Conservation (phyloP, 2,797 vertebrate genomes). For the Acropternis orthonyx region DNA sequence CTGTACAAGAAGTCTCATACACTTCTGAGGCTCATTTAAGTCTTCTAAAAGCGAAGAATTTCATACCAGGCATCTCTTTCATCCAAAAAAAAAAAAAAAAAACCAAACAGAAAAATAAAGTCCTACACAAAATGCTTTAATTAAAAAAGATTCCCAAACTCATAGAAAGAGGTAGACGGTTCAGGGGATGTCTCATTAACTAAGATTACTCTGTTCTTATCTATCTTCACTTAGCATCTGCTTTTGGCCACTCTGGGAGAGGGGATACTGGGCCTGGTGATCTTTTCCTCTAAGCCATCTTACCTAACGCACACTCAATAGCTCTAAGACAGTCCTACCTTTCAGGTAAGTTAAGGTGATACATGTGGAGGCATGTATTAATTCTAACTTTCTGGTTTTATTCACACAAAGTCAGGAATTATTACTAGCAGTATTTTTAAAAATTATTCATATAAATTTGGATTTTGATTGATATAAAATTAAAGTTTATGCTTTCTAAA, state of each 20-base stretch:
- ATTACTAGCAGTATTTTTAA: neutral
- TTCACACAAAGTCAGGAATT: neutral
- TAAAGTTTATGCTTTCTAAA: neutral
- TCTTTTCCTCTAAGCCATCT: neutral
- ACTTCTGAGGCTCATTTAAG: neutral
- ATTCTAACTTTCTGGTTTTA: neutral
- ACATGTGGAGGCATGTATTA: neutral
- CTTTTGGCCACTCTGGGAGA: neutral
- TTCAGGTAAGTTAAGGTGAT: neutral
- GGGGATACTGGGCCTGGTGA: neutral
- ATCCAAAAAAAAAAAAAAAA: neutral
- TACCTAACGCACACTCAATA: neutral
- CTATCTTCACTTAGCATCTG: neutral
- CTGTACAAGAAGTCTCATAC: neutral
- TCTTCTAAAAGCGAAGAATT: neutral
- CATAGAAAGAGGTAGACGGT: neutral
- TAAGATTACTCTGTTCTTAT: neutral
- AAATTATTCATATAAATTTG: neutral
- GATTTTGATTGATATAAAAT: neutral
- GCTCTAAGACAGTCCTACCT: neutral
- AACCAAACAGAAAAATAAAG: neutral
- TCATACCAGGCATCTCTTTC: neutral
- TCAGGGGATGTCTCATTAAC: neutral
- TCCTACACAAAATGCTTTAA: neutral
- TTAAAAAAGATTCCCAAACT: neutral